These are phyloP conservation scores for Xylocampa areola DNA, from an alignment of 2,888 invertebrate genomes.

Conservation along the genomic window DNA sequence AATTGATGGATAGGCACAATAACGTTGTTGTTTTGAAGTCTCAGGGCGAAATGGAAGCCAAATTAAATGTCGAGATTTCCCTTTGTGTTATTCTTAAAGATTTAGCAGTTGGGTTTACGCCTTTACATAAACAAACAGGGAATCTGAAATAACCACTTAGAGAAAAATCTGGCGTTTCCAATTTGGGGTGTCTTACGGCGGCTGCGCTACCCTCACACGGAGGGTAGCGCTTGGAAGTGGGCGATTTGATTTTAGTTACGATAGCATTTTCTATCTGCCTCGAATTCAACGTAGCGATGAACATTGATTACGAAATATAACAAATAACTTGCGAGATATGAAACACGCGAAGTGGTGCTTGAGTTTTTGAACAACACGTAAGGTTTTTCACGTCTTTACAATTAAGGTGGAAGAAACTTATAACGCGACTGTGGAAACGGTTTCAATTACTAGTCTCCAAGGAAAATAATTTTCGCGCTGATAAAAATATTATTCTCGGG, in stretches of 20 bases:
- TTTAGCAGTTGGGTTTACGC: constrained; percentile 32
- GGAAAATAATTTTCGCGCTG: constrained; percentile 25
- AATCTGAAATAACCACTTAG: constrained; percentile 59
- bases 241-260: constrained; percentile 51
- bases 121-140: constrained; percentile 46
- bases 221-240: constrained; percentile 42
- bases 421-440: background rate
- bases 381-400: too few species aligned
- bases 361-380: too few species aligned
- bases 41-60: constrained; percentile 31
- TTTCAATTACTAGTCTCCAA: constrained; percentile 8
- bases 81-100: constrained; percentile 40
- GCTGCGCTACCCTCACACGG: constrained; percentile 28
- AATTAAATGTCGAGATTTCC: constrained; percentile 27
- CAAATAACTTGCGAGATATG: background rate
- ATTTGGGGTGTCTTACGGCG: constrained; percentile 56
- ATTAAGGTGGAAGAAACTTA: too few species aligned
- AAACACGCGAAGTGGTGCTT: too few species aligned
- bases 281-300: constrained; percentile 41
- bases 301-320: constrained; percentile 31
- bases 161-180: constrained; percentile 66
- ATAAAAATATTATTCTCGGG: constrained; percentile 55
- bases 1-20: constrained; percentile 35
- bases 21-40: constrained; percentile 20
- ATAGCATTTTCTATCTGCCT: constrained; percentile 41